Evolutionary conservation across 2,888 invertebrate genomes (phyloP).

Genomic region (Dasypolia templi): DNA sequence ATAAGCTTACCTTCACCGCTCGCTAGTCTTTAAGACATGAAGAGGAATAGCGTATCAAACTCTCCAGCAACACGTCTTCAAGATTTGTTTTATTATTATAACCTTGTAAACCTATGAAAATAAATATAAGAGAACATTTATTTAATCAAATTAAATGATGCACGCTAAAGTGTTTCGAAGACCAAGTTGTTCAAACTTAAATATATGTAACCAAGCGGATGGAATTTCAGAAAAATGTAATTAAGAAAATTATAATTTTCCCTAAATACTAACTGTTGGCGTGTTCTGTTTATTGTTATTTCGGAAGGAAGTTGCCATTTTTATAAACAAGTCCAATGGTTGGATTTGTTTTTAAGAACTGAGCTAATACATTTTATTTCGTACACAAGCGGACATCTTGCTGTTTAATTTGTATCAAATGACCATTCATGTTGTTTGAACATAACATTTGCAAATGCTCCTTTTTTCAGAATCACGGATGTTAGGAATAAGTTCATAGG

Average conservation of each 20-base stretch:
- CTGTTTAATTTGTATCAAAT: constrained; percentile 10
- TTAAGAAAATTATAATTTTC: background rate
- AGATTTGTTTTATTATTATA: background rate
- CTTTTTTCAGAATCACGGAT: background rate
- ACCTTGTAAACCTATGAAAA: background rate
- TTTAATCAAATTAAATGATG: background rate
- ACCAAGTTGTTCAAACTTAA: no score
- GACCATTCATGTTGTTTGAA: constrained; percentile 1
- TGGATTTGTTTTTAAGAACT: constrained; percentile 24
- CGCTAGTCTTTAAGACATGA: background rate
- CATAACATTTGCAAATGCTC: background rate
- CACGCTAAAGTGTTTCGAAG: background rate
- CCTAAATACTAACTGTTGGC: background rate
- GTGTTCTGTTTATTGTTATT: constrained; percentile 15
- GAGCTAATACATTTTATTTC: background rate
- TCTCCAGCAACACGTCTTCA: background rate
- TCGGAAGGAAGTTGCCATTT: constrained; percentile 28
- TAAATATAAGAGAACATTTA: background rate
- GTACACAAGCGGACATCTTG: background rate
- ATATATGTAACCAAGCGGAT: background rate
- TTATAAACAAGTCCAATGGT: constrained; percentile 8
- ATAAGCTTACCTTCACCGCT: background rate
- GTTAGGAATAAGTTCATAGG: background rate
- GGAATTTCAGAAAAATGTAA: background rate
- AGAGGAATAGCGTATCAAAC: no score